phyloP scores from a whole-genome alignment of 2,113 vertebrate genomes.

The Rhipidura dahli region DNA sequence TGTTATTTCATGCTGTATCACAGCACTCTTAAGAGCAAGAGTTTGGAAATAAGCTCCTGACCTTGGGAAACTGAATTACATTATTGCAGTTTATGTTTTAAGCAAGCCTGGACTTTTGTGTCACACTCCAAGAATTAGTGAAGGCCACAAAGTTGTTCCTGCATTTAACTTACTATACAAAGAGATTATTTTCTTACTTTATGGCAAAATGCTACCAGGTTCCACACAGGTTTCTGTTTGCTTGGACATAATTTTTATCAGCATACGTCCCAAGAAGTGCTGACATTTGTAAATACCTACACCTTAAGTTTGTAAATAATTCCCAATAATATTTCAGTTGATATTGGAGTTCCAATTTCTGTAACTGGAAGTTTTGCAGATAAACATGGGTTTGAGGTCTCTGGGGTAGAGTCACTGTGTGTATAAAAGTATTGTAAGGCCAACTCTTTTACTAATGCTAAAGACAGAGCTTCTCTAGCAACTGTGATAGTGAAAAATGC shows the following conservation, averaged over 20 bases:
- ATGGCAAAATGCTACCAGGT: not conserved
- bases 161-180: not conserved
- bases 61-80: not conserved
- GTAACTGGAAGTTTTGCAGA: not conserved
- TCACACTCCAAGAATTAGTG: not conserved
- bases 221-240: not conserved
- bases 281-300: not conserved
- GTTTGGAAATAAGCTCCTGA: not conserved
- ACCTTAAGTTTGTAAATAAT: not conserved
- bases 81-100: not conserved
- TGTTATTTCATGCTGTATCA: not conserved
- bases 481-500: not conserved
- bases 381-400: not conserved
- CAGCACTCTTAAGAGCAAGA: not conserved
- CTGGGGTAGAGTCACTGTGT: not conserved
- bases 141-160: not conserved
- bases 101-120: not conserved
- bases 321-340: not conserved
- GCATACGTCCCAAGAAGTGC: not conserved
- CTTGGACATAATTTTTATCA: not conserved
- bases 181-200: not conserved
- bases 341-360: not conserved
- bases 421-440: not conserved
- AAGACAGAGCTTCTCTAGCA: not conserved
- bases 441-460: not conserved